Evolutionary conservation across 2,113 vertebrate genomes (phyloP).

Genomic region (Butorides virescens): DNA sequence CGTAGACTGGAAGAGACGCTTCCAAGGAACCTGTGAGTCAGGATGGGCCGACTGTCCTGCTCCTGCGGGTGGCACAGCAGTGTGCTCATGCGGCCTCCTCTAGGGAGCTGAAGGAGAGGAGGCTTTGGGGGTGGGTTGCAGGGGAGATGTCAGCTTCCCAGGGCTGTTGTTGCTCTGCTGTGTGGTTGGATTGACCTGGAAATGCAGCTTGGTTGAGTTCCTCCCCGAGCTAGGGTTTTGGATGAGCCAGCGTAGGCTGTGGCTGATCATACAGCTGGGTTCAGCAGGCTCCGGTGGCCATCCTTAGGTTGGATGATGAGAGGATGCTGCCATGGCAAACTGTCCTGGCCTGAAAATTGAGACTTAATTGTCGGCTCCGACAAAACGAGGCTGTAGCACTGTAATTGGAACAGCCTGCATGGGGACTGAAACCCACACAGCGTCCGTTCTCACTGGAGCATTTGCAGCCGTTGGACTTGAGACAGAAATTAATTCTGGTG

Average conservation of each 20-base stretch:
- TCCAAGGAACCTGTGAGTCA: neutral
- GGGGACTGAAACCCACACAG: neutral
- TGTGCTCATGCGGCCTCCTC: rapidly evolving
- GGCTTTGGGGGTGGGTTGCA: neutral
- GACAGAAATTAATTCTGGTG: neutral
- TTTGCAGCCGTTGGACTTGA: neutral
- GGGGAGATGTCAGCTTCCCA: neutral
- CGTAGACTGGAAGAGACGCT: neutral
- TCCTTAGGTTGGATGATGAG: neutral
- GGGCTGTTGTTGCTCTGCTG: neutral
- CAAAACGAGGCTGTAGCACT: neutral
- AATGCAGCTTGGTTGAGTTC: neutral
- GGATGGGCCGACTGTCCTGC: neutral
- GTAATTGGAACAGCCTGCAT: neutral
- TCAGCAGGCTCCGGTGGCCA: neutral
- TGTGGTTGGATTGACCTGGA: neutral
- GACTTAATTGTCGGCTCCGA: neutral
- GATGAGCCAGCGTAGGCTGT: neutral
- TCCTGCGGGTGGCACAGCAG: neutral
- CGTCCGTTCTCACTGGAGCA: neutral
- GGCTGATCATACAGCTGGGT: too few relatives aligned
- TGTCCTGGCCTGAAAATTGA: neutral
- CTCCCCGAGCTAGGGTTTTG: neutral
- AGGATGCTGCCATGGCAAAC: neutral
- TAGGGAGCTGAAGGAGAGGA: too few relatives aligned